Conservation (phyloP, 2,113 vertebrate genomes). For the Hirundichthys speculiger region DNA sequence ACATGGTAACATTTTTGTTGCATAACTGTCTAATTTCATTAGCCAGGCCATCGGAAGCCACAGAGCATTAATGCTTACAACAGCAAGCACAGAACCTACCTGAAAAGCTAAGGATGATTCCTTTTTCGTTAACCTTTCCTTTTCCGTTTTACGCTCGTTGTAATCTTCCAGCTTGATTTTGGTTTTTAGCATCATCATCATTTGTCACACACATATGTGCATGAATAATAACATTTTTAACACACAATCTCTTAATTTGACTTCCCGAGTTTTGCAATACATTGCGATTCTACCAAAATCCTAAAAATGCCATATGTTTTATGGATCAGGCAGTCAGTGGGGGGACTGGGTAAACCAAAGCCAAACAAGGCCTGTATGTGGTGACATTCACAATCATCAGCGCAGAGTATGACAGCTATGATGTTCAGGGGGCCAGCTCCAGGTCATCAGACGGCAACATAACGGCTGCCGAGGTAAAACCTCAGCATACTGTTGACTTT, state of each 20-base stretch:
- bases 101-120: too few relatives aligned
- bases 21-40: too few relatives aligned
- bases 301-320: conserved; percentile 18
- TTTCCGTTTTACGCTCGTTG: too few relatives aligned
- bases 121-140: too few relatives aligned
- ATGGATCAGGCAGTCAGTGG: conserved; percentile 7
- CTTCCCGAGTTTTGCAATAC: conserved; percentile 45
- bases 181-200: too few relatives aligned
- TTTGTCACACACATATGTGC: too few relatives aligned
- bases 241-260: conserved; percentile 35
- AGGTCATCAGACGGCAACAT: conserved; percentile 20
- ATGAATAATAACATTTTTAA: too few relatives aligned
- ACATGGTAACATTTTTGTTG: too few relatives aligned
- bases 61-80: too few relatives aligned
- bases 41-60: too few relatives aligned
- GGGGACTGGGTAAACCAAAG: neutral
- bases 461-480: neutral
- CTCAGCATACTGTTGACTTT: neutral
- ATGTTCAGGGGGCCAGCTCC: conserved; percentile 18
- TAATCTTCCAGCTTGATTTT: too few relatives aligned
- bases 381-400: conserved; percentile 12
- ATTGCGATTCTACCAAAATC: conserved; percentile 49
- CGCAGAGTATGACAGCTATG: conserved; percentile 20
- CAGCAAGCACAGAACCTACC: too few relatives aligned
- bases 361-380: conserved; percentile 2